Percentiles rank a stretch among this genome's conserved stretches.
Conservation (phyloP, 92 coral and sea anemone genomes). For the Umimayanthus chanpuru region DNA sequence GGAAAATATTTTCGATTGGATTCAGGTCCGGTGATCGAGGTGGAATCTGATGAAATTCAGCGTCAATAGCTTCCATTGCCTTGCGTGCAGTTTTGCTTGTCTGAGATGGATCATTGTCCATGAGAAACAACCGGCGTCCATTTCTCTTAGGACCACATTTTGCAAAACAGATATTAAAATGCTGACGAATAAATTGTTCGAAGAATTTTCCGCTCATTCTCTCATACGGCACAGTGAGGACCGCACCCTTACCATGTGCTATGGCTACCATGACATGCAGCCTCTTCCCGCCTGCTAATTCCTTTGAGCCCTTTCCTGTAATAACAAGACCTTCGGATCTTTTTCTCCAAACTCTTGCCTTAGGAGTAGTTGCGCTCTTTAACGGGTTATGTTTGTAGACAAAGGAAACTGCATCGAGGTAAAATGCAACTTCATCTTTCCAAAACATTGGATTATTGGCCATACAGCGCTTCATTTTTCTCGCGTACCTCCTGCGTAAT, state of each 20-base stretch:
- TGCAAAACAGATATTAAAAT: constrained; percentile 58
- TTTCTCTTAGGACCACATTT: constrained; percentile 37
- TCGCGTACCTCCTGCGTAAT: constrained; percentile 36
- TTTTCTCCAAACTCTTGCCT: constrained; percentile 48
- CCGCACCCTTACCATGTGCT: constrained; percentile 51
- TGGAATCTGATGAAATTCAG: constrained; percentile 60
- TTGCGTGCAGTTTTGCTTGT: constrained; percentile 31
- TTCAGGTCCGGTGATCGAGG: constrained; percentile 65
- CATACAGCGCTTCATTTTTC: constrained; percentile 19
- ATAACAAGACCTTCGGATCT: constrained; percentile 50
- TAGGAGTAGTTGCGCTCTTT: constrained; percentile 10
- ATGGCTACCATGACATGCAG: constrained; percentile 57
- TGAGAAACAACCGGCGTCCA: constrained; percentile 53
- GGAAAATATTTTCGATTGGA: constrained; percentile 62
- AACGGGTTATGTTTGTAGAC: constrained; percentile 45
- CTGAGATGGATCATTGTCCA: too few species aligned
- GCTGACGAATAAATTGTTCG: constrained; percentile 37
- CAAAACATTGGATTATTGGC: constrained; percentile 28
- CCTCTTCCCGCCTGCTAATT: constrained; percentile 65
- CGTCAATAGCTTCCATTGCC: constrained; percentile 50
- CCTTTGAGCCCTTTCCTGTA: constrained; percentile 62
- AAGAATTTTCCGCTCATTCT: constrained; percentile 54
- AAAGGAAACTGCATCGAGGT: constrained; percentile 54
- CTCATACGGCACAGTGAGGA: constrained; percentile 41
- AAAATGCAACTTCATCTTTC: constrained; percentile 44